phyloP scores from a whole-genome alignment of 2,888 invertebrate genomes.

The Diadegma fenestrale region DNA sequence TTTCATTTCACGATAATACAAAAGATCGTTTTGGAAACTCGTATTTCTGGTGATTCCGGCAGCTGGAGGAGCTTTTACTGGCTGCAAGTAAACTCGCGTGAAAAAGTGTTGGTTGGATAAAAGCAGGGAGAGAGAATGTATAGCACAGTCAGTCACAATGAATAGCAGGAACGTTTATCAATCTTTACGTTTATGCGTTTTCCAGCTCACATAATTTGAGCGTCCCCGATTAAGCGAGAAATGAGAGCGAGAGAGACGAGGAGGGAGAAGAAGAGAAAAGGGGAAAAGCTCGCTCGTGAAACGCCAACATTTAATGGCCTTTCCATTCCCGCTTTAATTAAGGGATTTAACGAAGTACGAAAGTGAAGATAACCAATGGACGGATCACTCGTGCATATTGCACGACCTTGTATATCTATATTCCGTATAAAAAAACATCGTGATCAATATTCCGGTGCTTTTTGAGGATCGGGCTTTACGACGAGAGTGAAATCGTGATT shows the following conservation, averaged over 20 bases:
- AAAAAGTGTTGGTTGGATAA: conserved; percentile 30
- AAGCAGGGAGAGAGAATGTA: conserved; percentile 2
- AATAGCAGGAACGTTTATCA: conserved; percentile 60
- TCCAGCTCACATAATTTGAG: conserved; percentile 63
- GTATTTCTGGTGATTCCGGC: background rate
- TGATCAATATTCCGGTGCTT: background rate
- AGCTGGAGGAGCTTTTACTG: background rate
- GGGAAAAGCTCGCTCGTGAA: conserved; percentile 42
- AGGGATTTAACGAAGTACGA: conserved; percentile 70
- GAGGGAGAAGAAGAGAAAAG: conserved; percentile 22
- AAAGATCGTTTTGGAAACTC: background rate
- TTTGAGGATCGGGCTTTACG: background rate
- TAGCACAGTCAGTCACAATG: conserved; percentile 27
- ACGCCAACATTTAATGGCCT: conserved; percentile 66
- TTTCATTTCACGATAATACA: background rate
- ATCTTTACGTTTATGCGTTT: conserved; percentile 64
- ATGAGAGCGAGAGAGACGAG: conserved; percentile 57
- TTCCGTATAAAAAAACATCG: background rate
- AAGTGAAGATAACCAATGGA: conserved; percentile 66
- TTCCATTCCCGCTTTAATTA: conserved; percentile 69
- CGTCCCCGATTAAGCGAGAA: conserved; percentile 55
- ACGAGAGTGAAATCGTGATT: conserved; percentile 2
- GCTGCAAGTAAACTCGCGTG: conserved; percentile 27
- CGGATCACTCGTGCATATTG: conserved; percentile 44
- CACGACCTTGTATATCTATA: background rate